Conservation (phyloP, 2,888 invertebrate genomes). For the Philhelius pedissequus region DNA sequence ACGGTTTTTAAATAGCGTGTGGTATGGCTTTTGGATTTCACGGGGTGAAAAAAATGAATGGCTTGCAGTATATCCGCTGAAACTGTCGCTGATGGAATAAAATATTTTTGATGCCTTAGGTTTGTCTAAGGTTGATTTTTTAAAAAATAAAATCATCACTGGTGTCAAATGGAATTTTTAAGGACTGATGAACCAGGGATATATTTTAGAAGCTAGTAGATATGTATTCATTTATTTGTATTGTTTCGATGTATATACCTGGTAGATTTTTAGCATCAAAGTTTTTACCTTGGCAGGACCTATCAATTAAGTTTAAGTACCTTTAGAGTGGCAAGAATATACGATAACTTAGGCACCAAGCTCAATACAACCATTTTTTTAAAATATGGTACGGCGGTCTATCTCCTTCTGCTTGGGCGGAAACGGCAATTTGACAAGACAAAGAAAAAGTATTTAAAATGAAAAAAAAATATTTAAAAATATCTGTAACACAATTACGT, state of each 20-base stretch:
- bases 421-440: no score
- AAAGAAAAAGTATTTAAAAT: no score
- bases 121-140: neutral
- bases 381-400: no score
- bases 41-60: neutral
- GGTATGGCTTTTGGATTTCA: neutral
- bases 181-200: neutral
- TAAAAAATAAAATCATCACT: neutral
- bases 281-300: no score
- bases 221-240: neutral
- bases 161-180: neutral
- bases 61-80: neutral
- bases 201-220: neutral
- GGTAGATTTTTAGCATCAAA: neutral
- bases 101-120: neutral
- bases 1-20: conserved; percentile 32
- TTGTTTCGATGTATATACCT: no score
- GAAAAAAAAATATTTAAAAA: no score
- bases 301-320: no score
- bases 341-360: no score
- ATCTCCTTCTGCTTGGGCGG: no score
- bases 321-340: no score
- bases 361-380: no score
- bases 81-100: conserved; percentile 5
- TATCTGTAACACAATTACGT: no score